Conservation (phyloP, 35 echinoderm and acorn worm species). For the Chiridota heheva region DNA sequence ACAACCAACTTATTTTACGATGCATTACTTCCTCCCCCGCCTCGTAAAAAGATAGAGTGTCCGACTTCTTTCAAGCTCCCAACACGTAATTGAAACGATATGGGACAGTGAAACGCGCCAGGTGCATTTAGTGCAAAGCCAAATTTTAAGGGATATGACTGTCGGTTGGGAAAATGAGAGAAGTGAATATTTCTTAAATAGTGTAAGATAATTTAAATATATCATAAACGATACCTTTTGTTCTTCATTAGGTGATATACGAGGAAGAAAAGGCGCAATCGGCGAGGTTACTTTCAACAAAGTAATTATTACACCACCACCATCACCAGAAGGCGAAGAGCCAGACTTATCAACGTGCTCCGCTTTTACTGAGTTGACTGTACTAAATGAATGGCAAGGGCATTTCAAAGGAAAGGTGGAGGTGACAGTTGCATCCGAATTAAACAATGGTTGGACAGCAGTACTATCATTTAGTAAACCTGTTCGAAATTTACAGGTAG, state of each 20-base stretch:
- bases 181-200: too few species aligned
- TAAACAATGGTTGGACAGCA: conserved; percentile 47
- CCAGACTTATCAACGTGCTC: conserved; percentile 11
- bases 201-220: neutral
- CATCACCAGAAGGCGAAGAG: neutral
- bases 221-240: conserved; percentile 11
- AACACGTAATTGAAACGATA: too few species aligned
- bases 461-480: conserved; percentile 40
- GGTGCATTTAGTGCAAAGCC: too few species aligned
- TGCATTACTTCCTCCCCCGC: too few species aligned
- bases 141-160: too few species aligned
- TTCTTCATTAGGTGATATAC: conserved; percentile 1
- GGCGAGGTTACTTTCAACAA: neutral
- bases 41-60: too few species aligned
- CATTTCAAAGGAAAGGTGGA: conserved; percentile 46
- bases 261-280: conserved; percentile 9
- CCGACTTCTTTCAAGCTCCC: too few species aligned
- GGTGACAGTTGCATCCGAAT: conserved; percentile 28
- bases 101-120: too few species aligned
- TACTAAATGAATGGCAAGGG: conserved; percentile 37
- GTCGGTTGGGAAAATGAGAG: too few species aligned
- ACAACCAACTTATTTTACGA: too few species aligned
- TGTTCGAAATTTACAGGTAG: conserved; percentile 55
- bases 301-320: conserved; percentile 14
- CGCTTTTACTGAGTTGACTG: neutral